A percentile compares a stretch with the other conserved stretches of the same genome.
Conservation (phyloP, 1,140 invertebrate species). For the Drosophila rufa region DNA sequence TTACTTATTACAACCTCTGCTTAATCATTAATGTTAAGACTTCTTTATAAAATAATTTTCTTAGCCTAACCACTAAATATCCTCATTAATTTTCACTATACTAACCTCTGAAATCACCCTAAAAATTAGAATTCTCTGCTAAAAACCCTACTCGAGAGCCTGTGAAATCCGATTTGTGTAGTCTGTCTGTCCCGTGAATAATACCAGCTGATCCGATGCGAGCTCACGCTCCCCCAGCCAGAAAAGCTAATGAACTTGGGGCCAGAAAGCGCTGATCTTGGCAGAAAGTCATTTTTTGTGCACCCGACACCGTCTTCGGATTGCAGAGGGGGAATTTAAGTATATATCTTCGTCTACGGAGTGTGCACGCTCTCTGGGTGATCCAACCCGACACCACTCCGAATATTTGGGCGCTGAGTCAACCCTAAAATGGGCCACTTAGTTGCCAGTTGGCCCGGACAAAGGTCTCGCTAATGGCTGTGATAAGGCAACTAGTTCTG, state of each 20-base stretch:
- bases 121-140: neutral
- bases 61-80: too few relatives aligned
- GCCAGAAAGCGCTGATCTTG: constrained; percentile 47
- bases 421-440: constrained; percentile 18
- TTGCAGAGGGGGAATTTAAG: constrained; percentile 8
- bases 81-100: too few relatives aligned
- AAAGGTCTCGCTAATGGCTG: constrained; percentile 45
- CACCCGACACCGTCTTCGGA: constrained; percentile 43
- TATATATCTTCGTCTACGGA: neutral
- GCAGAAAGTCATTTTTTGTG: constrained; percentile 10
- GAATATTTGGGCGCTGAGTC: constrained; percentile 64
- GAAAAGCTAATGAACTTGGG: constrained; percentile 76
- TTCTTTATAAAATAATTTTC: too few relatives aligned
- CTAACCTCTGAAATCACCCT: too few relatives aligned
- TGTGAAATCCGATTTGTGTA: constrained; percentile 21
- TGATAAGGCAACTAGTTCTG: constrained; percentile 74
- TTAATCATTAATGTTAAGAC: too few relatives aligned
- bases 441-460: constrained; percentile 4
- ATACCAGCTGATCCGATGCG: constrained; percentile 34
- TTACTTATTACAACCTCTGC: too few relatives aligned
- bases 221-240: constrained; percentile 14
- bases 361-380: constrained; percentile 13
- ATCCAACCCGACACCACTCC: constrained; percentile 8
- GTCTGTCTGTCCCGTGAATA: constrained; percentile 16
- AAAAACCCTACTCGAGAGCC: neutral